phyloP scores from a whole-genome alignment of 2,113 vertebrate genomes.

The Corapipo altera region DNA sequence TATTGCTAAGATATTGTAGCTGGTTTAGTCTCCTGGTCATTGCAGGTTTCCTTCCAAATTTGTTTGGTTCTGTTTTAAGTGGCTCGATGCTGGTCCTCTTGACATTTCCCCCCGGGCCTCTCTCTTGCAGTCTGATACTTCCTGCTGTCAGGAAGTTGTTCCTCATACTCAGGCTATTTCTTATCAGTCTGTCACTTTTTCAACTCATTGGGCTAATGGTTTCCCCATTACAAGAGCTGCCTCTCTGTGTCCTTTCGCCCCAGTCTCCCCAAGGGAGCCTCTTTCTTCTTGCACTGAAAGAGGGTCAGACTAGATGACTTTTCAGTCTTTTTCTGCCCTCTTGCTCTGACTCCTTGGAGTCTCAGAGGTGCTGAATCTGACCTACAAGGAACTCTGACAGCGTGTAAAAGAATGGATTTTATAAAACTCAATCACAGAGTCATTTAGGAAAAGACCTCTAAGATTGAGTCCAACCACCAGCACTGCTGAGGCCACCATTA shows the following conservation, averaged over 20 bases:
- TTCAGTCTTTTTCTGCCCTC: neutral
- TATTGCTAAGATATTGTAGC: neutral
- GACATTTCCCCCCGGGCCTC: neutral
- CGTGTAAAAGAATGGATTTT: neutral
- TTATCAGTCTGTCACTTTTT: slow-evolving; percentile 59
- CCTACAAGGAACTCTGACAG: neutral
- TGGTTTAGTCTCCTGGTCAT: slow-evolving; percentile 20
- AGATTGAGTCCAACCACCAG: neutral
- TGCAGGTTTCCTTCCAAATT: slow-evolving; percentile 14
- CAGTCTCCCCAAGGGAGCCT: neutral
- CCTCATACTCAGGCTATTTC: slow-evolving; percentile 34
- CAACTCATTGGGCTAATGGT: slow-evolving; percentile 54
- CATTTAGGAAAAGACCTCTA: neutral
- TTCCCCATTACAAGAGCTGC: neutral
- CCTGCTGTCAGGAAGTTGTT: slow-evolving; percentile 59
- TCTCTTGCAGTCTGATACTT: slow-evolving; percentile 13
- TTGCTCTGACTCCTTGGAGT: neutral
- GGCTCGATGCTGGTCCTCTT: neutral
- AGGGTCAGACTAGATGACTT: neutral
- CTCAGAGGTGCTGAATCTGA: neutral
- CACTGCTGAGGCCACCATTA: neutral
- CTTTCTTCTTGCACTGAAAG: neutral
- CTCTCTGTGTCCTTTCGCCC: neutral
- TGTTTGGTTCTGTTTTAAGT: neutral
- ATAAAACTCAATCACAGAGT: neutral